These are phyloP conservation scores for Agraylea sexmaculata DNA, from an alignment of 1,140 invertebrate species.

Conservation along the genomic window DNA sequence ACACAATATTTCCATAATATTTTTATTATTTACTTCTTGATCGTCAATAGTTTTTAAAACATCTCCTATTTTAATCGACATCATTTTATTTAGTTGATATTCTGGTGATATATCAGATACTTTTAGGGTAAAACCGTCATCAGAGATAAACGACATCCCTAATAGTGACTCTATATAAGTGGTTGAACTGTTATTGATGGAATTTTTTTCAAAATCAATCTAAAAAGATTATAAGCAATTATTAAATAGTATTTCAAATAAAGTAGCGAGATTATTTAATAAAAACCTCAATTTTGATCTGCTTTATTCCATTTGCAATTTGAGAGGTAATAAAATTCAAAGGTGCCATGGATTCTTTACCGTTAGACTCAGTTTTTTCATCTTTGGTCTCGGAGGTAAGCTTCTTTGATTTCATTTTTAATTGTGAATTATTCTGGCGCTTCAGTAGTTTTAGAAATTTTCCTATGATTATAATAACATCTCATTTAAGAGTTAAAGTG, in stretches of 20 bases:
- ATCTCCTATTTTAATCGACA: constrained; percentile 52
- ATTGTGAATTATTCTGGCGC: constrained; percentile 14
- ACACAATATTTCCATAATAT: constrained; percentile 24
- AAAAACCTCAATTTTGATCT: background rate
- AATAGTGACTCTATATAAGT: constrained; percentile 44
- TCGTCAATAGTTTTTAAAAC: constrained; percentile 47
- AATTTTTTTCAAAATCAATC: constrained; percentile 36
- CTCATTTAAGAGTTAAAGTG: constrained; percentile 1
- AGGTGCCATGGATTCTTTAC: background rate
- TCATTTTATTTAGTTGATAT: constrained; percentile 42
- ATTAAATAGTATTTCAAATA: background rate
- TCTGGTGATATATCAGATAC: constrained; percentile 49
- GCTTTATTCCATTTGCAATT: background rate
- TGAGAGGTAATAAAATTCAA: background rate
- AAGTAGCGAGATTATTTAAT: constrained; percentile 1
- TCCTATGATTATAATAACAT: constrained; percentile 9
- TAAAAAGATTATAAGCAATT: constrained; percentile 6
- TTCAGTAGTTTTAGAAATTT: constrained; percentile 19
- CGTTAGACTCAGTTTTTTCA: constrained; percentile 3
- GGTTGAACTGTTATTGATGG: constrained; percentile 46
- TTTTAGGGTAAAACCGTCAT: constrained; percentile 46
- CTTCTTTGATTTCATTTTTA: constrained; percentile 9
- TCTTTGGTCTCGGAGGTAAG: background rate
- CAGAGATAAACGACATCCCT: constrained; percentile 47
- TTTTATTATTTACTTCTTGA: constrained; percentile 40